A percentile compares a stretch with the other conserved stretches of the same genome.
Evolutionary conservation across 2,888 invertebrate species (phyloP).

Genomic region (Cataglyphis altisquamis): DNA sequence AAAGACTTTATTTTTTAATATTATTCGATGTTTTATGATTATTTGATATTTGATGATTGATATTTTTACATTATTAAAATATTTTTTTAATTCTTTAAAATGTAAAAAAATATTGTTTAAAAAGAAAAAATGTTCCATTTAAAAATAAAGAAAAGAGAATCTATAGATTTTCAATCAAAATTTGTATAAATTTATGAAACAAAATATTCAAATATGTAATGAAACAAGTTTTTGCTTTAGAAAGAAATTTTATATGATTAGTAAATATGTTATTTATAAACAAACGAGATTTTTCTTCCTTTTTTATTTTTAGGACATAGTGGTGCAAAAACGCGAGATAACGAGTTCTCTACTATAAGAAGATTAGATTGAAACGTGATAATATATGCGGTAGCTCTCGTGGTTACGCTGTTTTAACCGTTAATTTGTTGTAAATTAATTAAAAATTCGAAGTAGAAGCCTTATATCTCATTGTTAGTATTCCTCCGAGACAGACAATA

Average conservation of each 20-base stretch:
- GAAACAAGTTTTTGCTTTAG: neutral
- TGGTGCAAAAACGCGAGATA: constrained; percentile 44
- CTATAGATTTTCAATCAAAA: no score
- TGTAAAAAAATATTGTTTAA: no score
- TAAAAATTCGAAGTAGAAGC: constrained; percentile 75
- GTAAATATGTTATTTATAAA: neutral
- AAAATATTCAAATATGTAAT: no score
- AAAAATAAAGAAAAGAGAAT: no score
- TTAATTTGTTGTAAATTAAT: constrained; percentile 81
- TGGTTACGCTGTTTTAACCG: constrained; percentile 69
- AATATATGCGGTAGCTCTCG: constrained; percentile 42
- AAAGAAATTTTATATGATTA: neutral
- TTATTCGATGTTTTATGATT: no score
- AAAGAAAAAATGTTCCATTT: no score
- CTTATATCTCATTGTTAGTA: constrained; percentile 62
- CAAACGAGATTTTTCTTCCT: neutral
- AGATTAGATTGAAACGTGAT: constrained; percentile 54
- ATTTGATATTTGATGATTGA: no score
- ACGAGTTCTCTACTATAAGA: constrained; percentile 61
- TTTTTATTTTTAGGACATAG: neutral
- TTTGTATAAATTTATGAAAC: no score
- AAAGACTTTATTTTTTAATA: no score
- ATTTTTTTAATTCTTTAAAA: no score
- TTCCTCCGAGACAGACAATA: constrained; percentile 70
- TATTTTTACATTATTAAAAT: no score